phyloP scores from a whole-genome alignment of 2,888 invertebrate species.

The Acanthococcus lagerstroemiae region DNA sequence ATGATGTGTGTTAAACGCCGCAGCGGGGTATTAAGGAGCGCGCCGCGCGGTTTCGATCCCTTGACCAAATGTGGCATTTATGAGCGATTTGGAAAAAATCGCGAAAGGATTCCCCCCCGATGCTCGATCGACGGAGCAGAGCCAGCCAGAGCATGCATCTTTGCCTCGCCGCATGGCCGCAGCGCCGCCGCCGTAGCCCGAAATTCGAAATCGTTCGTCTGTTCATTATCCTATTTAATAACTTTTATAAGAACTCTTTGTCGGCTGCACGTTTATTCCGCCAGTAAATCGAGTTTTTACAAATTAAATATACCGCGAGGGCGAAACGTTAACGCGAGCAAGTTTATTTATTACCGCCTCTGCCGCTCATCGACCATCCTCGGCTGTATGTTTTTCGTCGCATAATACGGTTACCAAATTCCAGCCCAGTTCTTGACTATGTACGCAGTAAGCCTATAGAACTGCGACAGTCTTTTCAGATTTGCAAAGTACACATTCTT shows the following conservation, averaged over 20 bases:
- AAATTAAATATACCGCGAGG: too few relatives aligned
- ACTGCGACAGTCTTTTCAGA: too few relatives aligned
- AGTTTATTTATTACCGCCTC: too few relatives aligned
- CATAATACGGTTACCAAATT: neutral
- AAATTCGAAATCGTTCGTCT: conserved; percentile 14
- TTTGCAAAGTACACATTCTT: too few relatives aligned
- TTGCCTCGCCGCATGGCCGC: too few relatives aligned
- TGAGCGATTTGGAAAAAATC: conserved; percentile 3
- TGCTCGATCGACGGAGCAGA: too few relatives aligned
- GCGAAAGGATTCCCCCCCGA: neutral
- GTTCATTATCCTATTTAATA: conserved; percentile 13
- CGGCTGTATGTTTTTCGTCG: neutral
- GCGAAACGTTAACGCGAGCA: too few relatives aligned
- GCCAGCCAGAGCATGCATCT: too few relatives aligned
- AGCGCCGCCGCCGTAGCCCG: too few relatives aligned
- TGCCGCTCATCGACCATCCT: neutral
- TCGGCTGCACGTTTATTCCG: too few relatives aligned
- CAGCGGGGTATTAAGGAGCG: conserved; percentile 15
- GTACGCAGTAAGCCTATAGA: too few relatives aligned
- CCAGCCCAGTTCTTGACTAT: neutral
- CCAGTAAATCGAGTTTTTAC: too few relatives aligned
- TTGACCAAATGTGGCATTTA: conserved; percentile 1
- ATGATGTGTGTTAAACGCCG: conserved; percentile 17
- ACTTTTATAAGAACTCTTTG: neutral
- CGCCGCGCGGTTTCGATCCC: neutral